Evolutionary conservation across 2,888 invertebrate species (phyloP).

Genomic region (Tryphoninae sp.): DNA sequence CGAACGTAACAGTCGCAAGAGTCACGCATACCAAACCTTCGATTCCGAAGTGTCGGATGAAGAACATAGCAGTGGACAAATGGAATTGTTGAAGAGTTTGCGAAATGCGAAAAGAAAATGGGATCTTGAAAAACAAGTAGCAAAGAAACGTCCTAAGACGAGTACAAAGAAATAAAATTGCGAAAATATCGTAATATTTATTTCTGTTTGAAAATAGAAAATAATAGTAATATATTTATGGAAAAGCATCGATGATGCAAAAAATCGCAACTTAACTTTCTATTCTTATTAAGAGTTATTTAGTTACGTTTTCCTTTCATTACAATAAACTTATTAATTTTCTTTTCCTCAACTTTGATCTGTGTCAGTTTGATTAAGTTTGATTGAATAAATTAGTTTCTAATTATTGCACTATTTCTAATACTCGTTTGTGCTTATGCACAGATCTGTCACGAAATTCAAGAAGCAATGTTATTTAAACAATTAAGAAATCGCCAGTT

Average conservation of each 20-base stretch:
- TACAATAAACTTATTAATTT: too few relatives aligned
- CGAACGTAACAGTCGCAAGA: not conserved
- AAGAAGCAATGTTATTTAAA: too few relatives aligned
- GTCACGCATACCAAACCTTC: too few relatives aligned
- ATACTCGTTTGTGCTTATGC: too few relatives aligned
- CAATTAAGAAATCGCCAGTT: too few relatives aligned
- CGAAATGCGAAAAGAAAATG: not conserved
- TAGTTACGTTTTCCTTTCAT: too few relatives aligned
- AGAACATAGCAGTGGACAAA: slow-evolving; percentile 5
- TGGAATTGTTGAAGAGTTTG: slow-evolving; percentile 29
- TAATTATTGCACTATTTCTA: too few relatives aligned
- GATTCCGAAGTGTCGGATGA: slow-evolving; percentile 5
- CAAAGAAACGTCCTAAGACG: not conserved
- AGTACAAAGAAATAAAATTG: not conserved
- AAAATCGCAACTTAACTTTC: not conserved
- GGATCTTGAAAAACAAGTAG: not conserved
- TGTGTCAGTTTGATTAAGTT: too few relatives aligned
- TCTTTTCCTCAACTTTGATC: too few relatives aligned
- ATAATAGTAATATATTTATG: slow-evolving; percentile 58
- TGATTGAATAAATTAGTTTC: too few relatives aligned
- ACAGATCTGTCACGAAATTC: too few relatives aligned
- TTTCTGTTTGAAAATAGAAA: slow-evolving; percentile 1
- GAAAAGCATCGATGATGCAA: slow-evolving; percentile 58
- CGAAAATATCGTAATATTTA: slow-evolving; percentile 8
- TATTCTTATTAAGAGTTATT: too few relatives aligned